Evolutionary conservation across 2,797 vertebrate genomes (phyloP), one percentile per base, ranked within the genome.

Genomic region (Oreortyx pictus): DNA sequence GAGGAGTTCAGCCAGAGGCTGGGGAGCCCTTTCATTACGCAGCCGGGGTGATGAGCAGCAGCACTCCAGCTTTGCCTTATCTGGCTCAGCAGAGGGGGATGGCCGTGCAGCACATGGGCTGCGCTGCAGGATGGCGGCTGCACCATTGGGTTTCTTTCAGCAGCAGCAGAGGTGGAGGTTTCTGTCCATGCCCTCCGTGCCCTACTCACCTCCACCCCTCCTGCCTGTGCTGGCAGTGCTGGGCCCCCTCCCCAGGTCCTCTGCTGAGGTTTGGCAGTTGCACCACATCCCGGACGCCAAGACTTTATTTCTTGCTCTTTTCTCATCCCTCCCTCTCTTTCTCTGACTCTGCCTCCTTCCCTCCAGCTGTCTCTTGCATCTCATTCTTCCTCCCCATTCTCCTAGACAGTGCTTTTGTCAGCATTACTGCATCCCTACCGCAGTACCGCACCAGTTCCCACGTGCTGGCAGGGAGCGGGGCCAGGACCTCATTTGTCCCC

Each of bases 1-100:
- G 47, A 27, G 37, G 19, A 89, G 89, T 95, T 94, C 94, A 95
- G 89, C 91, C 93, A 95, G 85, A 94, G 93, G 92, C 56, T 94
- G 92, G 14, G 54, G 76, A 94, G 87, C 39, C 66, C 72, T 82
- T 56, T 17, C 19, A 61, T 88, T 52, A 62, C 46, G 68, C 2
- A 39, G 52, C 64, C 24, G 33, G 31, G 84, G 75, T 83, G 78
- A 62, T 16, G 80, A 66, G 64, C 71, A 66, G 64, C 71, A 44
- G 60, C 35, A 47, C 65, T 62, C 60, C 1, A 0, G 11, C 37
- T 57, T 64, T 29, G 2, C 5, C 79, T 37, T 33, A 84, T 54
- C 50, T n/a, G 82, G 27, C 62, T 61, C 25, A 19, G 1, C 1
- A 3, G n/a, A 2, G 9, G 59, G 57, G 90, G 41, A 44, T 2